phyloP scores from a whole-genome alignment of 2,113 vertebrate genomes.

The Cercocebus atys region DNA sequence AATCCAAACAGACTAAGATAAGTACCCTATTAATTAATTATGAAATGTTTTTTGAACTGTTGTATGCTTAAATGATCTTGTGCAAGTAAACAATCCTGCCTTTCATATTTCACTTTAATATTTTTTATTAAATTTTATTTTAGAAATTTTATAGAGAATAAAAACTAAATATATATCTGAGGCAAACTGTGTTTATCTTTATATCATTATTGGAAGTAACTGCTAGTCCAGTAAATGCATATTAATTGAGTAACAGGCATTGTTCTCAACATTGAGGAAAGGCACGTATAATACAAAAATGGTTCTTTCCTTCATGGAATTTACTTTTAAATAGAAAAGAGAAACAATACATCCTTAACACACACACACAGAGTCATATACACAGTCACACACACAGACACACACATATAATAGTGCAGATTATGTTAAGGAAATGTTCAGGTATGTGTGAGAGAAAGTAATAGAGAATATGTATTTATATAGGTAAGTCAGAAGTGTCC shows the following conservation, averaged over 20 bases:
- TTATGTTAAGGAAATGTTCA: not conserved
- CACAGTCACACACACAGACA: not conserved
- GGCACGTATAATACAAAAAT: not conserved
- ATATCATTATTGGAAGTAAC: not conserved
- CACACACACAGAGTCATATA: not conserved
- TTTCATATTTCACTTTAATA: not conserved
- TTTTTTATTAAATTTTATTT: constrained; percentile 1
- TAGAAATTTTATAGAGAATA: not conserved
- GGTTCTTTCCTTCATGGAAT: no score
- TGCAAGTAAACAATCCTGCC: not conserved
- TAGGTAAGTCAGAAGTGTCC: not conserved
- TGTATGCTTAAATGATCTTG: not conserved
- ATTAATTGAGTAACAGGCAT: not conserved
- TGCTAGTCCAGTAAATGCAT: not conserved
- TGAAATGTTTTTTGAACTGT: not conserved
- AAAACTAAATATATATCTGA: not conserved
- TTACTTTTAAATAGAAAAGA: not conserved
- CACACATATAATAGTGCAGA: not conserved
- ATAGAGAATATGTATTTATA: not conserved
- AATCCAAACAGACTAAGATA: not conserved
- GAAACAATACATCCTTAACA: not conserved
- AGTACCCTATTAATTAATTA: not conserved
- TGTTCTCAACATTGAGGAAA: not conserved
- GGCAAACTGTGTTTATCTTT: not conserved
- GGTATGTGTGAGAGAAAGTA: not conserved